Evolutionary conservation across 2,888 invertebrate species (phyloP), one percentile per base, ranked within the genome.

Genomic region (Oxycera nigricornis): DNA sequence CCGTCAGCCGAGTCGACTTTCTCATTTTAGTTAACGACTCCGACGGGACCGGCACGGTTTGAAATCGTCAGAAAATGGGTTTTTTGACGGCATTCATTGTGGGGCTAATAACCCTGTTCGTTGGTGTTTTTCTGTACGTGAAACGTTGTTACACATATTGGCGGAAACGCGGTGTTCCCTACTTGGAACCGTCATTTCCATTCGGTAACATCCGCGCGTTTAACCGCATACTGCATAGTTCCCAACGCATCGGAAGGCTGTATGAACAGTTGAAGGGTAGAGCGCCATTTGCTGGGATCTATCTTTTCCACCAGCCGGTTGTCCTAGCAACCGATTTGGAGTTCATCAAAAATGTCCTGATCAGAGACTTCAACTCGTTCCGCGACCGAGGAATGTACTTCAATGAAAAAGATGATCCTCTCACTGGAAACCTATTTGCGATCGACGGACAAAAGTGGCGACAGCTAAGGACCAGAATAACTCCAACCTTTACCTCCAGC

Each of bases 401-500:
- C 50, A 83, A 86, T 67, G 83, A 83, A 22, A 78, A 79, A 35
- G 80, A 82, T 61, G 85, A 86, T 78, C 86, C 86, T 1, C 62
- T 86, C 0, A 80, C 82, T 11, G 84, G 78, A 1, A 83, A 86
- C 79, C 78, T 86, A 2, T 82, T 85, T 73, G 80, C 81, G 67
- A 74, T 85, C 74, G 83, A 83, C 17, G 86, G 86, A 0, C 79
- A 81, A 0, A 83, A 84, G 35, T 88, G 88, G 88, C 86, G 83
- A 62, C 80, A 82, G 24, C 80, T 87, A 76, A 80, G 88, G 35
- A 78, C 81, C 0, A 86, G 87, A 59, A 73, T 88, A 65, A 85
- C 86, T 1, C 86, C 87, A 0, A 86, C 87, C 0, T 88, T 88
- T 78, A 86, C 87, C 2, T 85, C 87, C 0, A 85, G 86, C 3